Base-by-base conservation (phyloP, 2,113 vertebrate genomes). In the Bubo blakistoni region DNA sequence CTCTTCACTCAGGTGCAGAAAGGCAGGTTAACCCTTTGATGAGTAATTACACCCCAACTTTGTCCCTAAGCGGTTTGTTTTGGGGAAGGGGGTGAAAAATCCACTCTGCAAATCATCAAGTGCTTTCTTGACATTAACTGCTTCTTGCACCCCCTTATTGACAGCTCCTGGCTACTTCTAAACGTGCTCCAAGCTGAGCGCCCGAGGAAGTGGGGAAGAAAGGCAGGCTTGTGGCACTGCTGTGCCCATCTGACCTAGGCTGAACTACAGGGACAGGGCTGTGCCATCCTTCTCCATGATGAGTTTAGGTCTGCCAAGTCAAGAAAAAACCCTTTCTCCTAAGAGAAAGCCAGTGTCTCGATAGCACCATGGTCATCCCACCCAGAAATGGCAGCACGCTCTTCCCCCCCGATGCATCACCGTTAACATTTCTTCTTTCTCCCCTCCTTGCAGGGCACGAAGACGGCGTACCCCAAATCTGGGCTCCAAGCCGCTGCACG, bases 381-480 rank as follows among this genome's bases (percentile, higher is more conserved):
- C 16, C 29, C 4, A 49, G 62, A 38, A 84, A 22, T 5, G 13
- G 44, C 70, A 58, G 30, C 40, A 19, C 0, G 5, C 21, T 13
- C 5, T n/a, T 30, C 44, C 30, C 32, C 61, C 24, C 29, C 0
- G 1, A 0, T 4, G 4, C 42, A 34, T 13, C 57, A 30, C 66
- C 15, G 0, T 47, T 92, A 80, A 89, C 10, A 2, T 29, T 67
- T 87, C 65, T 47, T 14, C 32, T 77, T 42, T 58, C 44, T 95
- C 42, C 71, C 9, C 5, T 84, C 34, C 25, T 27, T 1, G 0
- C 72, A 98, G 98, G 96, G 58, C 44, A 29, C 57, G 2, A 27
- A 34, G 70, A 30, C 9, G 0, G 17, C 52, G 0, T 52, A 77
- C 19, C 51, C 34, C 32, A 25, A 47, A 7, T 40, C 10, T 0